Evolutionary conservation across 2,113 vertebrate genomes (phyloP).

Genomic region (Aldabrachelys gigantea): DNA sequence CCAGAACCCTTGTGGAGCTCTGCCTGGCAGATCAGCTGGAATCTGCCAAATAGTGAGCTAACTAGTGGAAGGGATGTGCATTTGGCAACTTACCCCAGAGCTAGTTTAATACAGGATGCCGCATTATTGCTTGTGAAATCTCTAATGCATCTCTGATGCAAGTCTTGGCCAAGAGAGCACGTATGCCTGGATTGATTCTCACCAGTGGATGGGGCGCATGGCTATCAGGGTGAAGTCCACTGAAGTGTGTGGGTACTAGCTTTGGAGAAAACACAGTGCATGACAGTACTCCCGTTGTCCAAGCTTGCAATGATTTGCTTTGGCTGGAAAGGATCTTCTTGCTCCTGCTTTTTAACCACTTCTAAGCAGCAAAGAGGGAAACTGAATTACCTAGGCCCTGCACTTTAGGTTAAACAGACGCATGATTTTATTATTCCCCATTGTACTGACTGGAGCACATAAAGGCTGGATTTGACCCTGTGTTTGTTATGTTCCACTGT

Average conservation of each 20-base stretch:
- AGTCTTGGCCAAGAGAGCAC: background rate
- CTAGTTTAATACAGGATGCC: accelerated
- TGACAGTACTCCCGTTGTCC: background rate
- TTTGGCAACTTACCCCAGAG: accelerated
- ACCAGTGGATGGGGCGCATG: accelerated
- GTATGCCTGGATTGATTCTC: background rate
- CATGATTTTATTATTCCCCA: background rate
- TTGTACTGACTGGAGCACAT: slow-evolving; percentile 23
- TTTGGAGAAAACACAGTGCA: background rate
- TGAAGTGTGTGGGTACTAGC: background rate
- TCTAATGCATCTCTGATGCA: background rate
- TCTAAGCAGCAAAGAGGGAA: slow-evolving; percentile 32
- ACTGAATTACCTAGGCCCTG: background rate
- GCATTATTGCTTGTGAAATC: no score
- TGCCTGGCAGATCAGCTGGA: background rate
- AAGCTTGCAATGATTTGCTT: slow-evolving; percentile 5
- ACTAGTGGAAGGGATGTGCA: background rate
- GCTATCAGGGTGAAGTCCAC: background rate
- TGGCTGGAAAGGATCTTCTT: background rate
- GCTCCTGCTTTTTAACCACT: slow-evolving; percentile 48
- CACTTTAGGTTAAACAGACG: no score
- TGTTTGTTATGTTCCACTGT: background rate
- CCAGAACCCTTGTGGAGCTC: background rate
- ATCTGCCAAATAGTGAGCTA: background rate
- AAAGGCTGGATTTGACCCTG: background rate